Percentiles rank a stretch among this genome's conserved stretches.
Conservation (phyloP, 64 coral and sea anemone species). For the Porites australiensis region DNA sequence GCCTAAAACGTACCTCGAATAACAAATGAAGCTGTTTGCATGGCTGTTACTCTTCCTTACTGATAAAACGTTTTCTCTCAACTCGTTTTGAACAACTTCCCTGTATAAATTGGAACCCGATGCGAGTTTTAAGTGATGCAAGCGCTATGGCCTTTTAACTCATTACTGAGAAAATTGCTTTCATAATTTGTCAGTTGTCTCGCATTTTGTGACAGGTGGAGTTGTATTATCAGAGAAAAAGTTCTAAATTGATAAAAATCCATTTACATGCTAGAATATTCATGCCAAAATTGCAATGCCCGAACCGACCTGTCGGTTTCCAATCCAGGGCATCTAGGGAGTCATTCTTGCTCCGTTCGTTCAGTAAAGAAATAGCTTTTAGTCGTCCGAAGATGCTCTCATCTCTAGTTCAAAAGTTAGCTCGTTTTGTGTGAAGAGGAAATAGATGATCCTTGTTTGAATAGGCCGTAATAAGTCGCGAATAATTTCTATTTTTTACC, state of each 20-base stretch:
- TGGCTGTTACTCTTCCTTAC: background rate
- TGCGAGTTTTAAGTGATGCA: background rate
- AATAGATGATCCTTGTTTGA: too few species aligned
- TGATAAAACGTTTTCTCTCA: background rate
- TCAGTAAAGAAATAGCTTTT: too few species aligned
- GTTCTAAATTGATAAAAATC: background rate
- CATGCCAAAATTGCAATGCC: background rate
- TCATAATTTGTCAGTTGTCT: conserved; percentile 14
- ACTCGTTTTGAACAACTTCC: background rate
- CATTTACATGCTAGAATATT: background rate
- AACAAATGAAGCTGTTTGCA: too few species aligned
- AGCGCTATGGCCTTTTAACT: conserved; percentile 22
- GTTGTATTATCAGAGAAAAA: background rate
- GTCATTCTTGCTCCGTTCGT: background rate
- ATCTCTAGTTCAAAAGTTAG: too few species aligned
- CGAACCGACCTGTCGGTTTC: background rate
- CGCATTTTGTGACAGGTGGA: conserved; percentile 1
- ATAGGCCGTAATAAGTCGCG: too few species aligned
- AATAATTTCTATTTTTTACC: too few species aligned
- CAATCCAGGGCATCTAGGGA: background rate
- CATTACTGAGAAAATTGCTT: conserved; percentile 36
- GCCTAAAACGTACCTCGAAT: conserved; percentile 1
- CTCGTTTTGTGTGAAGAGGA: too few species aligned
- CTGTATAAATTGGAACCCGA: background rate
- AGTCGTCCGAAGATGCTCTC: too few species aligned